Conservation (phyloP, 2,797 vertebrate genomes). For the Podarcis siculus region DNA sequence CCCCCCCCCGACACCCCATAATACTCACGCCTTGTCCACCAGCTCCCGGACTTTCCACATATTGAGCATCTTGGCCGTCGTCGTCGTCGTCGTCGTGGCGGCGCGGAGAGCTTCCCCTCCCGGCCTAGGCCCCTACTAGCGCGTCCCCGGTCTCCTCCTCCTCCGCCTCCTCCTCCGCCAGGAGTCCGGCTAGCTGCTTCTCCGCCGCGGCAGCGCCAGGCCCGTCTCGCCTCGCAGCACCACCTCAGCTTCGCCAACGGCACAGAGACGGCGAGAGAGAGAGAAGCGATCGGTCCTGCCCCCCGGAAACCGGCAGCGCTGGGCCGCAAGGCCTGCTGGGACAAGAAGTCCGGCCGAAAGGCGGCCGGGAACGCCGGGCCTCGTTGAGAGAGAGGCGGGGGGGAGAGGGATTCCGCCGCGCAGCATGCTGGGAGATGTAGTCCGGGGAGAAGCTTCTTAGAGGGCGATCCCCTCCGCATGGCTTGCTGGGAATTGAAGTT, state of each 20-base stretch:
- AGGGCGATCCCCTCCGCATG: too few relatives aligned
- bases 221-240: constrained; percentile 24
- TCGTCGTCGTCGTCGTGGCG: constrained; percentile 53
- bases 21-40: constrained; percentile 99
- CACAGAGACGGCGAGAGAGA: constrained; percentile 8
- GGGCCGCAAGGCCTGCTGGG: constrained; percentile 31
- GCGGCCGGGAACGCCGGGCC: neutral
- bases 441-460: neutral
- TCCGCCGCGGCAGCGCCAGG: constrained; percentile 42
- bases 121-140: constrained; percentile 68
- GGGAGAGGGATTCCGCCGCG: neutral
- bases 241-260: constrained; percentile 29
- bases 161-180: constrained; percentile 45
- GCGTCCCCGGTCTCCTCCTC: constrained; percentile 35
- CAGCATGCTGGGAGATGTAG: constrained; percentile 25
- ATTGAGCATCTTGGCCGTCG: constrained; percentile 86
- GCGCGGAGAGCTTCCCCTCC: constrained; percentile 72
- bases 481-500: constrained; percentile 58
- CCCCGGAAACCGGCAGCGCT: constrained; percentile 49
- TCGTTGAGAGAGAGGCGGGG: neutral
- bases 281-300: neutral
- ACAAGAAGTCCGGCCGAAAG: constrained; percentile 12
- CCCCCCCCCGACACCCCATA: constrained; percentile 30
- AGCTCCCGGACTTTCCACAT: constrained; percentile 98
- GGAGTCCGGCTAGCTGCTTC: constrained; percentile 46